Percentiles rank a stretch among this genome's conserved stretches.
Conservation (phyloP, 2,888 invertebrate genomes). For the Torymus tubicola region DNA sequence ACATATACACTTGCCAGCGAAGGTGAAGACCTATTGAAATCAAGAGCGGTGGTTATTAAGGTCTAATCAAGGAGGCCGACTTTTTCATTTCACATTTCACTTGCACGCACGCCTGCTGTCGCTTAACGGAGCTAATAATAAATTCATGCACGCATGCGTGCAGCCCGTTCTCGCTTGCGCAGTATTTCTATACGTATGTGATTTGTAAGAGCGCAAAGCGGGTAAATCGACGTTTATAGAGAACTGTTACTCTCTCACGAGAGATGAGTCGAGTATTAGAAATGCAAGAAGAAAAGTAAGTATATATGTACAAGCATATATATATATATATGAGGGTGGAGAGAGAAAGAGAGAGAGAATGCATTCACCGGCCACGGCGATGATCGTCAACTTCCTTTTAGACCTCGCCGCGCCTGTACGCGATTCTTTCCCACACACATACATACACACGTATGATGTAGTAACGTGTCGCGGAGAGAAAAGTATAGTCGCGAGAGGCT, state of each 20-base stretch:
- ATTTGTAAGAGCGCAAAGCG: not conserved
- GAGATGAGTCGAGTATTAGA: not conserved
- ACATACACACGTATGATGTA: no score
- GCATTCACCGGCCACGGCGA: not conserved
- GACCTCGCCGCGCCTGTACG: not conserved
- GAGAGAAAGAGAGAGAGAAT: conserved; percentile 16
- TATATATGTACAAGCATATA: conserved; percentile 6
- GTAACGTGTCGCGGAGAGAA: not conserved
- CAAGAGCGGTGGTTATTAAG: conserved; percentile 38
- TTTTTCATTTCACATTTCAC: conserved; percentile 15
- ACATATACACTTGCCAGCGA: not conserved
- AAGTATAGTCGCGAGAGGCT: not conserved
- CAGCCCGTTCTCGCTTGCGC: no score
- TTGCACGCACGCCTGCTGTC: not conserved
- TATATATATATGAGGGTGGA: conserved; percentile 7
- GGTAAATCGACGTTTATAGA: not conserved
- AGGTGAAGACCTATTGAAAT: conserved; percentile 47
- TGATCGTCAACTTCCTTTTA: conserved; percentile 40
- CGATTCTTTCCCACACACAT: not conserved
- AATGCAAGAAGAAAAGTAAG: conserved; percentile 40
- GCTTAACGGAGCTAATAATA: not conserved
- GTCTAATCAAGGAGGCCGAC: conserved; percentile 22
- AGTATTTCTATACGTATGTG: not conserved
- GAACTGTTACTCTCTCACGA: not conserved
- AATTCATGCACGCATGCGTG: conserved; percentile 2